Evolutionary conservation across 2,797 vertebrate species (phyloP).

Genomic region (Steatocranus sp.): DNA sequence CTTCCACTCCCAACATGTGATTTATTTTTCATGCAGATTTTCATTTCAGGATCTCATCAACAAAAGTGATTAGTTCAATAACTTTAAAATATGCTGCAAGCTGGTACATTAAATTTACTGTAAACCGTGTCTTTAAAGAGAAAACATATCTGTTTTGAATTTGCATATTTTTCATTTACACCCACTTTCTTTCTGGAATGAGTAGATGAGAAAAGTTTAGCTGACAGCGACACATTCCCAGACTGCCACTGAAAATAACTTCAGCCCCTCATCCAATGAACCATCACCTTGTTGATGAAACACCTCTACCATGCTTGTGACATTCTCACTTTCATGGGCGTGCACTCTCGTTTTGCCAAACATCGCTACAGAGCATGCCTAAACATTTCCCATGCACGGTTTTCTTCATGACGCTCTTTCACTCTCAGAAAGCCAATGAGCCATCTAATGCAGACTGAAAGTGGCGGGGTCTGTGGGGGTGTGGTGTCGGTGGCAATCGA

Average conservation of each 20-base stretch:
- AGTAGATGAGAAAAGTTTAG: constrained; percentile 17
- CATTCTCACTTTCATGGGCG: constrained; percentile 24
- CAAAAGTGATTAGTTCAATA: background rate
- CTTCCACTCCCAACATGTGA: background rate
- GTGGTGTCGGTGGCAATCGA: constrained; percentile 6
- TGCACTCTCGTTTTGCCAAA: background rate
- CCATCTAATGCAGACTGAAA: constrained; percentile 29
- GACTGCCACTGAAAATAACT: constrained; percentile 21
- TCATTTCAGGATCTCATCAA: background rate
- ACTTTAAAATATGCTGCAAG: background rate
- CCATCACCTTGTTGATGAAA: constrained; percentile 43
- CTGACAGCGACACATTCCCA: constrained; percentile 12
- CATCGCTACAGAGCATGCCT: background rate
- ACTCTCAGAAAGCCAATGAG: constrained; percentile 46
- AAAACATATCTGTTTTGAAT: background rate
- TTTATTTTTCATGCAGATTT: background rate
- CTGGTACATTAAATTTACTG: background rate
- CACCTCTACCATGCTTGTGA: constrained; percentile 24
- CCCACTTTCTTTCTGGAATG: background rate
- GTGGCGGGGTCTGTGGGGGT: background rate
- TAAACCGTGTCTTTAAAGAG: background rate
- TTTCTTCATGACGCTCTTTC: constrained; percentile 16
- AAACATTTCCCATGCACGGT: constrained; percentile 18
- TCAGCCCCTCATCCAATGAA: constrained; percentile 14
- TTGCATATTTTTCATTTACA: constrained; percentile 4